Evolutionary conservation across 2,888 invertebrate species (phyloP).

Genomic region (Idaea biselata): DNA sequence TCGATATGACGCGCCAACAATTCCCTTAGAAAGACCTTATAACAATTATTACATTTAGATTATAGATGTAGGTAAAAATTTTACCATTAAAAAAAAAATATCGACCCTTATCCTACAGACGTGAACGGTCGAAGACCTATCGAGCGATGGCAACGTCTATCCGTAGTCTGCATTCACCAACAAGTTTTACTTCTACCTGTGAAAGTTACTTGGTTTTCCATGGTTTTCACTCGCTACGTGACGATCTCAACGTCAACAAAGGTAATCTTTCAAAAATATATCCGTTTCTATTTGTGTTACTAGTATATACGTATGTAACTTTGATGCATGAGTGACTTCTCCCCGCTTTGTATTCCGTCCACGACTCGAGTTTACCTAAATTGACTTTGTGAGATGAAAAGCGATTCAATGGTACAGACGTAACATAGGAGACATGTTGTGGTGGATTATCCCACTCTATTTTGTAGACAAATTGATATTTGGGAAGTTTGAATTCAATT

Average conservation of each 20-base stretch:
- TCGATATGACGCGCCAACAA: too few species aligned
- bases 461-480: not conserved
- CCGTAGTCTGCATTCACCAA: not conserved
- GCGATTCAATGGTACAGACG: not conserved
- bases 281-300: slow-evolving; percentile 15
- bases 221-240: slow-evolving; percentile 10
- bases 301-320: slow-evolving; percentile 4
- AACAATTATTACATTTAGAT: too few species aligned
- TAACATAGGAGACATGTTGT: not conserved
- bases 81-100: too few species aligned
- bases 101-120: too few species aligned
- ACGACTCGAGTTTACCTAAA: not conserved
- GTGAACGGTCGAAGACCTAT: too few species aligned
- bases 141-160: too few species aligned
- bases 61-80: too few species aligned
- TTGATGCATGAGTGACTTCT: slow-evolving; percentile 9
- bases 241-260: slow-evolving; percentile 12
- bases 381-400: slow-evolving; percentile 3
- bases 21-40: too few species aligned
- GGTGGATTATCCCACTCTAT: not conserved
- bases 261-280: slow-evolving; percentile 17
- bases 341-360: not conserved
- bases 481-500: not conserved
- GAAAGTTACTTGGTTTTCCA: not conserved
- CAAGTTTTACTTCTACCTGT: not conserved